Evolutionary conservation across 2,888 invertebrate species (phyloP), one percentile per base, ranked within the genome.

Genomic region (Dasypogon diadema): DNA sequence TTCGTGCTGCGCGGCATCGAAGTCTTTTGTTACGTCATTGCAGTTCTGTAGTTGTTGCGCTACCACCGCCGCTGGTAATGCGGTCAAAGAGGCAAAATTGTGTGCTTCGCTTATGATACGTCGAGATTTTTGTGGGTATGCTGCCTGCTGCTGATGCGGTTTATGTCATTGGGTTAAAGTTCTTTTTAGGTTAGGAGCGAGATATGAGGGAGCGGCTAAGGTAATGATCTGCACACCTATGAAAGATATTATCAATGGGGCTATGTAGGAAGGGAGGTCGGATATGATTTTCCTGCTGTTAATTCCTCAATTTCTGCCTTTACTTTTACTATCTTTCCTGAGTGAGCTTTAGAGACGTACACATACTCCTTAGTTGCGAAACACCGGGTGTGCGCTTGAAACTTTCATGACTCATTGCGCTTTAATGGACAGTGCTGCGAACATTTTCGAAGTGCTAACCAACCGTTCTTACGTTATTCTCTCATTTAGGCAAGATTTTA

Each of bases 11-110:
- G 12, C 70, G 18, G 70, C 54, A 34, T 21, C n/a, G 10, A 70
- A 54, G 21, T 70, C 70, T 70, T 70, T 70, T 34, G 54, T 70
- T 70, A 54, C 54, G 70, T 70, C 70, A 70, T 51, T 42, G 48
- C 6, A n/a, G 1, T 16, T 4, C 63, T 22, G 37, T 2, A 10
- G 34, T 6, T 30, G 34, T 37, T 22, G 18, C 12, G 42, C 42
- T 22, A 6, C 10, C 12, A 34, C 65, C 22, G 24, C 22, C 22
- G 46, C 42, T 65, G 4, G 30, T 34, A 63, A 63, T 37, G 63
- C 37, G 63, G 42, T 42, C 37, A 63, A 37, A 8, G 42, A 18
- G 37, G 22, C 3, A 63, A 16, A 12, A 63, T 18, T n/a, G 10
- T 21, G 63, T 8, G 12, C n/a, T 21, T 55, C 22, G 14, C 16